These are phyloP conservation scores for Orientallactaga sibirica DNA, from an alignment of 2,797 vertebrate genomes.

Conservation along the genomic window DNA sequence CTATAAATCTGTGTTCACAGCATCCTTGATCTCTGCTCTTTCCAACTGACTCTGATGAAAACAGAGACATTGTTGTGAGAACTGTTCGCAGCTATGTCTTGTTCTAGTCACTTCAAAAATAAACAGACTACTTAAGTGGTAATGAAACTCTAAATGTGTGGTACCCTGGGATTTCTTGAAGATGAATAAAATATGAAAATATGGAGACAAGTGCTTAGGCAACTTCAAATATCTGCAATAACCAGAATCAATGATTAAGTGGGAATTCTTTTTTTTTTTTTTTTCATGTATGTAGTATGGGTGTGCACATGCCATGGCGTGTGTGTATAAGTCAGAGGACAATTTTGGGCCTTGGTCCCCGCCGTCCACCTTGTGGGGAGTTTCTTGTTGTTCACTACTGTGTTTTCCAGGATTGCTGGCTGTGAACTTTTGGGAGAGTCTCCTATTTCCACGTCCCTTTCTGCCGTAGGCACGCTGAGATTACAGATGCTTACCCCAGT, in stretches of 20 bases:
- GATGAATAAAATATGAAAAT: slow-evolving; percentile 7
- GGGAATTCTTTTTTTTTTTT: too few relatives aligned
- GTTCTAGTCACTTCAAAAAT: slow-evolving; percentile 54
- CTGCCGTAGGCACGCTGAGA: too few relatives aligned
- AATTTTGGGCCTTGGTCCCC: too few relatives aligned
- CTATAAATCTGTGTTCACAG: neutral
- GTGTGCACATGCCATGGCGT: too few relatives aligned
- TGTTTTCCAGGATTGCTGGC: too few relatives aligned
- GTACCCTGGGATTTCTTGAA: neutral
- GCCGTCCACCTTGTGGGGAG: too few relatives aligned
- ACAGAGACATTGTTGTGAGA: neutral
- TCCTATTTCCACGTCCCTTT: too few relatives aligned
- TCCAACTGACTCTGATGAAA: neutral
- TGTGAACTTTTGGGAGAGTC: too few relatives aligned
- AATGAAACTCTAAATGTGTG: neutral
- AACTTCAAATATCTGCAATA: slow-evolving; percentile 4
- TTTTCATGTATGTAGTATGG: too few relatives aligned
- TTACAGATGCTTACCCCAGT: too few relatives aligned
- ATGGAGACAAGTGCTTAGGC: neutral
- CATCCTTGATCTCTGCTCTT: neutral
- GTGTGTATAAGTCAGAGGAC: too few relatives aligned
- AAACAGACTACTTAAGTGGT: neutral
- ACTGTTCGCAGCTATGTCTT: neutral
- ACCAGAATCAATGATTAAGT: neutral
- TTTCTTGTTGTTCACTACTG: too few relatives aligned